Evolutionary conservation across 1,140 invertebrate species (phyloP).

Genomic region (Neodiprion lecontei): DNA sequence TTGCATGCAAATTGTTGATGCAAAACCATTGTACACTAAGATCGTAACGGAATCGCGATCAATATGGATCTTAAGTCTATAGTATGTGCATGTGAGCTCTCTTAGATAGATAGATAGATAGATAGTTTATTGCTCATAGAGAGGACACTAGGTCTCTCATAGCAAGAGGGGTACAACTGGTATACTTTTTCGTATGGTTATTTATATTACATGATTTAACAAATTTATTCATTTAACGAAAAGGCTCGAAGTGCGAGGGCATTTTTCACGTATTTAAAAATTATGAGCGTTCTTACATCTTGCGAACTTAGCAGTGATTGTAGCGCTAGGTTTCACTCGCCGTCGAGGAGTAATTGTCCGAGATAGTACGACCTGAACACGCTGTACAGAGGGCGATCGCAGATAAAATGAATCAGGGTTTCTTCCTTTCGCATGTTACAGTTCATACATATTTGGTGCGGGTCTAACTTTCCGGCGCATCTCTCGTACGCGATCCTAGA

Average conservation of each 20-base stretch:
- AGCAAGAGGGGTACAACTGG: neutral
- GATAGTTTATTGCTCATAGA: neutral
- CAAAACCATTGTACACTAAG: too few species aligned
- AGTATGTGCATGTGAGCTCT: too few species aligned
- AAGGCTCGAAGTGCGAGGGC: slow-evolving; percentile 11
- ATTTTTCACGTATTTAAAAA: neutral
- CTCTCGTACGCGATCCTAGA: slow-evolving; percentile 8
- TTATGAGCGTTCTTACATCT: slow-evolving; percentile 6
- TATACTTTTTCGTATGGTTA: neutral
- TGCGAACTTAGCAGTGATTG: neutral
- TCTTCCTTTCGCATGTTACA: slow-evolving; percentile 14
- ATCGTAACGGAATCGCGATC: too few species aligned
- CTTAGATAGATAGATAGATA: too few species aligned
- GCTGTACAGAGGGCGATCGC: slow-evolving; percentile 14
- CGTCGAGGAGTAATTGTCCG: neutral
- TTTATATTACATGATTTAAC: neutral
- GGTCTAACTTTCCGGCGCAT: slow-evolving; percentile 6
- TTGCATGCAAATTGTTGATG: too few species aligned
- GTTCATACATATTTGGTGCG: slow-evolving; percentile 13
- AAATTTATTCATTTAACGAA: slow-evolving; percentile 11
- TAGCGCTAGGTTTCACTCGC: neutral
- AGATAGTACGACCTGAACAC: slow-evolving; percentile 4
- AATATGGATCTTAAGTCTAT: too few species aligned
- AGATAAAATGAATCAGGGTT: slow-evolving; percentile 13
- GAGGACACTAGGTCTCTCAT: neutral